These are phyloP conservation scores for Oxyura jamaicensis DNA, from an alignment of 2,113 vertebrate species.

Conservation along the genomic window DNA sequence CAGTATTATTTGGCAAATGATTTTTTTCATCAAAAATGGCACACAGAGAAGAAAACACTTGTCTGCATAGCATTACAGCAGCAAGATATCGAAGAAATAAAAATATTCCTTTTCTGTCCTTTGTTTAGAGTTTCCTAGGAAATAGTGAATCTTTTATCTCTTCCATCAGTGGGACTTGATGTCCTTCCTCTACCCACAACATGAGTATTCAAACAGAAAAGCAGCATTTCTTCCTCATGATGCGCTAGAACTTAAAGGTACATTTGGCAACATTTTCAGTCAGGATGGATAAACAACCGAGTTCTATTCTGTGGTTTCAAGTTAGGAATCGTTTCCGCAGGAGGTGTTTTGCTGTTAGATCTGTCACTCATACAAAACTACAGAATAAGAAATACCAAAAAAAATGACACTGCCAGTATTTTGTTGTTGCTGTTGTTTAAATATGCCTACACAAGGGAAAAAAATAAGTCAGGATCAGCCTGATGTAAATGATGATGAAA, in stretches of 20 bases:
- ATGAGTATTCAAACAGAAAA: slow-evolving; percentile 67
- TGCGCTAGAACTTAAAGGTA: slow-evolving; percentile 64
- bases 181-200: slow-evolving; percentile 71
- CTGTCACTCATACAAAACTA: slow-evolving; percentile 65
- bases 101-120: slow-evolving; percentile 81
- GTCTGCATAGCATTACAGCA: slow-evolving; percentile 91
- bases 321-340: slow-evolving; percentile 47
- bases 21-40: slow-evolving; percentile 84
- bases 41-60: slow-evolving; percentile 83
- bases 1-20: slow-evolving; percentile 91
- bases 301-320: slow-evolving; percentile 66
- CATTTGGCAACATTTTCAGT: slow-evolving; percentile 78
- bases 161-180: slow-evolving; percentile 63
- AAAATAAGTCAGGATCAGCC: slow-evolving; percentile 47
- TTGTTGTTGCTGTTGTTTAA: slow-evolving; percentile 33
- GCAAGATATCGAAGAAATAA: slow-evolving; percentile 85
- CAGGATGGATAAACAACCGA: slow-evolving; percentile 39
- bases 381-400: slow-evolving; percentile 22
- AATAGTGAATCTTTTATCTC: slow-evolving; percentile 67
- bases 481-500: slow-evolving; percentile 28
- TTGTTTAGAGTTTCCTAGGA: slow-evolving; percentile 77
- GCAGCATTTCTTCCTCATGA: slow-evolving; percentile 72
- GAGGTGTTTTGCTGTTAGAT: slow-evolving; percentile 61
- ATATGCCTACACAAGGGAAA: not conserved
- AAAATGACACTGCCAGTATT: slow-evolving; percentile 47